phyloP scores from a whole-genome alignment of 2,888 invertebrate species.

The Leptopterna dolabrata region DNA sequence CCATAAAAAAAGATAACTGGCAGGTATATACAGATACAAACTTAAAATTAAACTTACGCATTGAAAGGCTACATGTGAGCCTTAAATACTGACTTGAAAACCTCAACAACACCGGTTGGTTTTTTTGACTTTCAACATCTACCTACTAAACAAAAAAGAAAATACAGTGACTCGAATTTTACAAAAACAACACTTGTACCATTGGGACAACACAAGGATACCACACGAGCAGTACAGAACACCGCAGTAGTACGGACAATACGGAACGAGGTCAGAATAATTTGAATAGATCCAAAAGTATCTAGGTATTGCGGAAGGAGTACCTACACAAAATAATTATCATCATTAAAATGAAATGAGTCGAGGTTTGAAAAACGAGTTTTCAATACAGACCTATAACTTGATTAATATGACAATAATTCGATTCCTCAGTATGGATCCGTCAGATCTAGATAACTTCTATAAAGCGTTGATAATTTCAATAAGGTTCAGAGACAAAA shows the following conservation, averaged over 20 bases:
- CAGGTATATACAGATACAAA: not conserved
- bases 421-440: too few relatives aligned
- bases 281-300: not conserved
- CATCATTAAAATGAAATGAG: too few relatives aligned
- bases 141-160: not conserved
- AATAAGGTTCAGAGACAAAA: not conserved
- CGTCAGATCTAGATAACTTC: too few relatives aligned
- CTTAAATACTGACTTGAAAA: conserved; percentile 35
- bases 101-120: conserved; percentile 17
- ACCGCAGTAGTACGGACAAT: not conserved
- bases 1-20: not conserved
- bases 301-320: not conserved
- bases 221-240: not conserved
- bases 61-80: not conserved
- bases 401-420: too few relatives aligned
- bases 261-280: not conserved
- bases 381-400: too few relatives aligned
- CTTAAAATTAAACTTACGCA: not conserved
- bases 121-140: conserved; percentile 36
- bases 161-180: not conserved
- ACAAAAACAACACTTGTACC: not conserved
- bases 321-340: not conserved
- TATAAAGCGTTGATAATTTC: too few relatives aligned
- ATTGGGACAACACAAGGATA: too few relatives aligned
- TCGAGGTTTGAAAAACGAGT: too few relatives aligned